Evolutionary conservation across 2,797 vertebrate species (phyloP), one percentile per base, ranked within the genome.

Genomic region (Enteromius trimaculatus): DNA sequence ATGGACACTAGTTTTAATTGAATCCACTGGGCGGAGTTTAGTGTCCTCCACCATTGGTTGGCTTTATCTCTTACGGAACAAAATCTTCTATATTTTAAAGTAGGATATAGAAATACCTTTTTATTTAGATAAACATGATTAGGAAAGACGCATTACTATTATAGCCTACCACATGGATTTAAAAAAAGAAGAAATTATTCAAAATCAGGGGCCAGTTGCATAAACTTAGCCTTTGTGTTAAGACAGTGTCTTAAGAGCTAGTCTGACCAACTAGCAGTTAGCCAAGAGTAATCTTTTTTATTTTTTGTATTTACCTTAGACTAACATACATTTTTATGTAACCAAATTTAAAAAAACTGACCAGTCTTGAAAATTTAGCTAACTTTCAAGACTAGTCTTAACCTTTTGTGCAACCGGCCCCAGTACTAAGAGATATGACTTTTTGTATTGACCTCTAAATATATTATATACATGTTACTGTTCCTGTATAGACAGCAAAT

Each of bases 11-110:
- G 80, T 55, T 82, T 58, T 34, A 77, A 53, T 31, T 68, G 62
- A 82, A 6, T n/a, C n/a, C 81, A 16, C 17, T 42, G 81, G 81
- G 81, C 62, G 81, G 81, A 44, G 71, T 66, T 55, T 14, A 11
- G 1, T 23, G 17, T n/a, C 11, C 62, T 21, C 11, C 62, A 14
- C 7, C 14, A 53, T 17, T 53, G 26, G 13, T 29, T 26, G 47
- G 14, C 9, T 42, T 17, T 0, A 6, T 26, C 29, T 49, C 31
- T 65, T 14, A 51, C 19, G 14, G n/a, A 29, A 13, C 6, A 31
- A 44, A 68, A 5, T 6, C 0, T 72, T 44, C 4, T 64, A 49
- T 62, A 62, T 72, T 64, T 37, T 64, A 78, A 34, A 31, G 21
- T 29, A 47, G 26, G 3, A 42, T 37, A 31, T 29, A 10, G 9